phyloP scores from a whole-genome alignment of 2,888 invertebrate genomes.

The Craniophora ligustri region DNA sequence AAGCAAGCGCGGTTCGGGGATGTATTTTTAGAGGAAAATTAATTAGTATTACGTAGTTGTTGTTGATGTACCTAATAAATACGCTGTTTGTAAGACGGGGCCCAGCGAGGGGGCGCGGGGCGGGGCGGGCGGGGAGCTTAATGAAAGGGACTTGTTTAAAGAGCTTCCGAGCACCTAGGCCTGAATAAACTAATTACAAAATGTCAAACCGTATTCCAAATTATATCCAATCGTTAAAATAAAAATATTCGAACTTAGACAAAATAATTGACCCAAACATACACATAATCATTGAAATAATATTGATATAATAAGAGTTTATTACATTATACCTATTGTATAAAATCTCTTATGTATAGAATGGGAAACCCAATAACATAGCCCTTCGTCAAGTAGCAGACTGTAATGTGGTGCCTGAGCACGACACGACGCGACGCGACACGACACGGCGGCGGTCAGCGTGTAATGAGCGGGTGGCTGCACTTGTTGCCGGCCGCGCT shows the following conservation, averaged over 20 bases:
- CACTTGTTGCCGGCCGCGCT: constrained; percentile 58
- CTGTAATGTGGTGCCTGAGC: not conserved
- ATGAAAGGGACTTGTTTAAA: constrained; percentile 19
- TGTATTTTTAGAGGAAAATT: not conserved
- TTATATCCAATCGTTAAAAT: no score
- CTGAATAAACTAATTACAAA: constrained; percentile 28
- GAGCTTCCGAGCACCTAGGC: not conserved
- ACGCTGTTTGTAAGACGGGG: constrained; percentile 6
- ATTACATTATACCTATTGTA: no score
- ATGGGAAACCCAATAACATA: no score
- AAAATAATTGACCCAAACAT: not conserved
- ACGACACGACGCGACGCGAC: constrained; percentile 6
- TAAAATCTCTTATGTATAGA: no score
- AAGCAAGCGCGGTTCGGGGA: constrained; percentile 25
- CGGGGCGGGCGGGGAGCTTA: no score
- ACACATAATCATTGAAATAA: not conserved
- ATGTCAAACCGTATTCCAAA: not conserved
- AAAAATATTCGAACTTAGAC: not conserved
- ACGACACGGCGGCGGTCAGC: constrained; percentile 18
- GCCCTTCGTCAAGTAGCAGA: not conserved
- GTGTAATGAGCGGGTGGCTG: constrained; percentile 41
- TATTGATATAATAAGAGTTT: not conserved
- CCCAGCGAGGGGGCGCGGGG: no score
- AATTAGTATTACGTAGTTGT: constrained; percentile 1
- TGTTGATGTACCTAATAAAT: constrained; percentile 21